Evolutionary conservation across 1,140 invertebrate species (phyloP).

Genomic region (Idris sp.): DNA sequence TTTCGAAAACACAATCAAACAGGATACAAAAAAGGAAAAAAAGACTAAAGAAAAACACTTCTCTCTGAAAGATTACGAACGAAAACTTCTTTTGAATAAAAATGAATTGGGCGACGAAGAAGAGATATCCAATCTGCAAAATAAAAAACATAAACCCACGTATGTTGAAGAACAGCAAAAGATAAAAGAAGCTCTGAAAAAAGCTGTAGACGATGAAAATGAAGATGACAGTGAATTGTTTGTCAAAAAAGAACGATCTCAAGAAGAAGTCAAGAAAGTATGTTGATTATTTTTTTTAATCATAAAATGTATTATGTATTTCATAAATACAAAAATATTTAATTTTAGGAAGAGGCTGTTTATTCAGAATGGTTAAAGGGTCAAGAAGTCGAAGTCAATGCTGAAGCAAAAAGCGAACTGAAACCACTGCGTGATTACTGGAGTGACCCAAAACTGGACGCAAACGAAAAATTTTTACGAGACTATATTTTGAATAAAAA

Average conservation of each 20-base stretch:
- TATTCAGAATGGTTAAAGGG: slow-evolving; percentile 91
- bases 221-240: slow-evolving; percentile 80
- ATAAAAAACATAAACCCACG: slow-evolving; percentile 71
- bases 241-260: slow-evolving; percentile 81
- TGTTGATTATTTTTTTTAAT: slow-evolving; percentile 20
- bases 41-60: slow-evolving; percentile 80
- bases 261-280: slow-evolving; percentile 79
- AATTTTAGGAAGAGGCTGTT: slow-evolving; percentile 80
- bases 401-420: slow-evolving; percentile 83
- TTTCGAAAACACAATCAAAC: slow-evolving; percentile 80
- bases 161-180: slow-evolving; percentile 85
- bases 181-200: slow-evolving; percentile 84
- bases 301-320: no score
- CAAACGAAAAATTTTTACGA: slow-evolving; percentile 91
- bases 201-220: slow-evolving; percentile 74
- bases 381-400: slow-evolving; percentile 82
- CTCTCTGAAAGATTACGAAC: slow-evolving; percentile 88
- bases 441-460: slow-evolving; percentile 88
- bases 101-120: slow-evolving; percentile 81
- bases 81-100: slow-evolving; percentile 85
- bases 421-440: slow-evolving; percentile 90
- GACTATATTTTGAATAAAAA: slow-evolving; percentile 96
- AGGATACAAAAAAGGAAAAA: slow-evolving; percentile 61
- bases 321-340: no score
- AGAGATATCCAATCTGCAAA: slow-evolving; percentile 72